These are phyloP conservation scores for Listronotus bonariensis DNA, from an alignment of 1,140 invertebrate species.

Conservation along the genomic window DNA sequence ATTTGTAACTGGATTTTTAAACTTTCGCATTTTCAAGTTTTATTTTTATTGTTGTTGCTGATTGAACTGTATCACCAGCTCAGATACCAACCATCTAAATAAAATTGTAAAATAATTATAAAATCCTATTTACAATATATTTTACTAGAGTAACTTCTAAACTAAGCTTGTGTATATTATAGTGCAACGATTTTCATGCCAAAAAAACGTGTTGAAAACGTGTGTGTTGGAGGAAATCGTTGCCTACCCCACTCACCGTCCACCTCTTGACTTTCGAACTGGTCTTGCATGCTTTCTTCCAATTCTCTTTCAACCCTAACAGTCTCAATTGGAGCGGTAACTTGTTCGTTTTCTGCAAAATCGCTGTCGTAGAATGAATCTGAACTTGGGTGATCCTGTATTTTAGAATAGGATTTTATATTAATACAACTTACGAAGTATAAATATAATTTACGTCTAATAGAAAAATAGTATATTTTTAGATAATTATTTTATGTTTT, in stretches of 20 bases:
- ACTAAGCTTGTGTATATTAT: constrained; percentile 15
- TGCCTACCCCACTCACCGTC: constrained; percentile 66
- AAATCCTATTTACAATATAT: no score
- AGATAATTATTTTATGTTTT: no score
- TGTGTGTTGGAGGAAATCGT: constrained; percentile 32
- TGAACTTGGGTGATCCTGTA: constrained; percentile 78
- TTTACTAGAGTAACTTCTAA: no score
- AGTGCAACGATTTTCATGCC: constrained; percentile 35
- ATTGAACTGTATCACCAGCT: no score
- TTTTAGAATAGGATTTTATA: constrained; percentile 16
- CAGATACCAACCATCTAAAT: no score
- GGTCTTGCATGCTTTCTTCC: constrained; percentile 59
- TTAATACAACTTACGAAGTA: neutral
- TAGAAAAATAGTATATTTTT: constrained; percentile 19
- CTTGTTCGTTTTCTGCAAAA: constrained; percentile 70
- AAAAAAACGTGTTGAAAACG: constrained; percentile 19
- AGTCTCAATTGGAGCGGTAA: constrained; percentile 56
- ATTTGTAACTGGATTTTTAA: no score
- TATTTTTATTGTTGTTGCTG: no score
- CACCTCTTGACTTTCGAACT: constrained; percentile 62
- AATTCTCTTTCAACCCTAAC: constrained; percentile 58
- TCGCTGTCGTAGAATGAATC: constrained; percentile 88
- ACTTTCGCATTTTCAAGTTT: no score
- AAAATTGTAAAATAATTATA: no score
- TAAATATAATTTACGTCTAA: constrained; percentile 2